These are phyloP conservation scores for Lethrus apterus DNA, from an alignment of 1,140 invertebrate genomes.

Conservation along the genomic window DNA sequence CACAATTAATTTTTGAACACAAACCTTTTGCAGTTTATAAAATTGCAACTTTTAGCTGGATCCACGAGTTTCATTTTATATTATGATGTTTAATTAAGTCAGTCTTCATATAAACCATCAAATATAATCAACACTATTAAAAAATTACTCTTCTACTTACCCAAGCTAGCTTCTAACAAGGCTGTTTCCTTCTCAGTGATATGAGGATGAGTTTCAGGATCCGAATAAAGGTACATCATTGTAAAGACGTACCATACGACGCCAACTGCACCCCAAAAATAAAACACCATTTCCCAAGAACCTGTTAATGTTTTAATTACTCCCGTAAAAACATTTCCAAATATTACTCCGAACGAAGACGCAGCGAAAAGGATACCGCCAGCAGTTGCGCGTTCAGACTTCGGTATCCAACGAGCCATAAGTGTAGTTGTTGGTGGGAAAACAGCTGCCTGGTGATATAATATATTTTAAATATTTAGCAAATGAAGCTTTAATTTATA, in stretches of 20 bases:
- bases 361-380: conserved; percentile 7
- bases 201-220: conserved; percentile 73
- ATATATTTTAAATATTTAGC: neutral
- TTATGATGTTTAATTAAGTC: too few species aligned
- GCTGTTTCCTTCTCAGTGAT: conserved; percentile 69
- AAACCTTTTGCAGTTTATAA: too few species aligned
- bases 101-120: too few species aligned
- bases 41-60: too few species aligned
- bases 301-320: neutral
- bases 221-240: conserved; percentile 40
- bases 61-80: too few species aligned
- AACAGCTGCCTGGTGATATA: neutral
- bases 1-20: too few species aligned
- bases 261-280: conserved; percentile 6
- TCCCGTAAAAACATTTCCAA: neutral
- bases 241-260: conserved; percentile 8
- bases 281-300: conserved; percentile 7
- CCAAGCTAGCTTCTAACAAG: neutral
- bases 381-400: neutral
- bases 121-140: too few species aligned
- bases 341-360: conserved; percentile 7
- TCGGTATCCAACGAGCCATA: conserved; percentile 12
- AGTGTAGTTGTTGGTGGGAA: conserved; percentile 5
- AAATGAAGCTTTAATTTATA: too few species aligned
- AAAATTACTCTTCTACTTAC: neutral